phyloP scores from a whole-genome alignment of 2,888 invertebrate genomes.

The Ormyrus rosae region DNA sequence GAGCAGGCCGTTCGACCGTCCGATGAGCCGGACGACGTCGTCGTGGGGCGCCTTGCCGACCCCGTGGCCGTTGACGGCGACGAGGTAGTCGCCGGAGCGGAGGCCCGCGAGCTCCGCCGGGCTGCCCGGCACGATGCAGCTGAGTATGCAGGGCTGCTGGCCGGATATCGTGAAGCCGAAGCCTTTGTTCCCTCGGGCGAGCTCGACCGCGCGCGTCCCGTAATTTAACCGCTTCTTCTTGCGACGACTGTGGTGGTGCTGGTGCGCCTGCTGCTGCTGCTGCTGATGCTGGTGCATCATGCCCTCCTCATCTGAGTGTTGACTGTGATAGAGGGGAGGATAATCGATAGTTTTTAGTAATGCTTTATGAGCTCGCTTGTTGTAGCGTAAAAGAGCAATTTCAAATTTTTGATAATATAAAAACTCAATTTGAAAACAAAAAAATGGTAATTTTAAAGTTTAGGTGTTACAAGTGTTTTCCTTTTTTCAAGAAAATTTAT shows the following conservation, averaged over 20 bases:
- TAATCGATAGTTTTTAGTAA: no score
- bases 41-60: constrained; percentile 96
- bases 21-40: constrained; percentile 93
- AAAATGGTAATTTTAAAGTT: no score
- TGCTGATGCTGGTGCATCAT: constrained; percentile 39
- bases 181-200: constrained; percentile 90
- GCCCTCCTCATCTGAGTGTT: neutral
- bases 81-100: constrained; percentile 93
- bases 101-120: constrained; percentile 94
- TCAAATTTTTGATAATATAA: no score
- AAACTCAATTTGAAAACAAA: no score
- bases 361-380: no score
- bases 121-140: constrained; percentile 92
- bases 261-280: constrained; percentile 38
- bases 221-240: constrained; percentile 85
- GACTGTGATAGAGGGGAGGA: neutral
- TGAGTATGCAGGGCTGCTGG: constrained; percentile 95
- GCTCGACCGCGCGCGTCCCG: constrained; percentile 89
- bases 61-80: constrained; percentile 93
- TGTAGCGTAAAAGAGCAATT: no score
- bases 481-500: no score
- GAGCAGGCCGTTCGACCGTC: constrained; percentile 89
- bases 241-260: constrained; percentile 79
- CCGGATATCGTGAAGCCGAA: constrained; percentile 99
- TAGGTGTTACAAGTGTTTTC: no score